phyloP scores from a whole-genome alignment of 2,888 invertebrate genomes.

The Prenolepis imparis region DNA sequence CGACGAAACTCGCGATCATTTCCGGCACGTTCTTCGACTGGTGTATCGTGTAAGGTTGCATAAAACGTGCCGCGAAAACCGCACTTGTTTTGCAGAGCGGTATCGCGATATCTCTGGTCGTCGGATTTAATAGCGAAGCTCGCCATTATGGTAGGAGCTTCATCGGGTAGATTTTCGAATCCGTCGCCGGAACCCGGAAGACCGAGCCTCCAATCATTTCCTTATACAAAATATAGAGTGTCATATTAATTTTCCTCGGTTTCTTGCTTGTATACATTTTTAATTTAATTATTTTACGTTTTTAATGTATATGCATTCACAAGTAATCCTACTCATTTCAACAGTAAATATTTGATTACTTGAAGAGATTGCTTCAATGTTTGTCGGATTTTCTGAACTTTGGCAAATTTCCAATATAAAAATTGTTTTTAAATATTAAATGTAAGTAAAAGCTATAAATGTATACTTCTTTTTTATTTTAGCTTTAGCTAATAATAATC shows the following conservation, averaged over 20 bases:
- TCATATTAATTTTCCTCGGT: background rate
- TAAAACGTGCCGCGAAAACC: slow-evolving; percentile 65
- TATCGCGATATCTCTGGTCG: too few species aligned
- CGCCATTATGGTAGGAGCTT: slow-evolving; percentile 19
- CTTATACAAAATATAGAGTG: background rate
- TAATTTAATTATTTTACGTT: background rate
- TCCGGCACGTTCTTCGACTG: slow-evolving; percentile 1
- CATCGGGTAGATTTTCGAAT: slow-evolving; percentile 24
- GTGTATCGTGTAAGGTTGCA: slow-evolving; percentile 34
- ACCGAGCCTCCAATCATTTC: background rate
- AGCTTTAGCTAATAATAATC: background rate
- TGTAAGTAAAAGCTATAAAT: background rate
- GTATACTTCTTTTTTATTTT: background rate
- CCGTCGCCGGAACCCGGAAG: background rate
- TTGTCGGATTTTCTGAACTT: background rate
- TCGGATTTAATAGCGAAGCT: background rate
- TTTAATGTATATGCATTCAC: background rate
- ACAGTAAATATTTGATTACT: slow-evolving; percentile 48
- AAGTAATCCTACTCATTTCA: slow-evolving; percentile 7
- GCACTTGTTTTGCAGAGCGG: slow-evolving; percentile 4
- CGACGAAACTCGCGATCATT: slow-evolving; percentile 12
- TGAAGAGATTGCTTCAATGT: slow-evolving; percentile 14
- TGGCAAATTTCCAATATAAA: slow-evolving; percentile 33
- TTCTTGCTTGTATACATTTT: background rate
- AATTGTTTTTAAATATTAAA: slow-evolving; percentile 1